phyloP scores from a whole-genome alignment of 2,888 invertebrate species.

The Gastrophysa polygoni region DNA sequence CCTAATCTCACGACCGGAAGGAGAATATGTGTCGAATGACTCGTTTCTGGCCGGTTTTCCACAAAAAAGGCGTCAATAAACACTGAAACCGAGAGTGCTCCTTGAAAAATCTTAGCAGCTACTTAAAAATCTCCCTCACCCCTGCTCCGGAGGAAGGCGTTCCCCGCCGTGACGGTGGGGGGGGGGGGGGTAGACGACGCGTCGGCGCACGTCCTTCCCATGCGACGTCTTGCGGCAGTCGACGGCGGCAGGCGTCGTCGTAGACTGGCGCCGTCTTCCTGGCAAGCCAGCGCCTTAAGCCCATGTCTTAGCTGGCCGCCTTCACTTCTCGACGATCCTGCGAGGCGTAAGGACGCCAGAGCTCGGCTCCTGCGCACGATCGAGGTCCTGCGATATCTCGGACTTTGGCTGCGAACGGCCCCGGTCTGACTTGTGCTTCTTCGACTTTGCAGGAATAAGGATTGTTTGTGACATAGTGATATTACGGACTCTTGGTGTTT shows the following conservation, averaged over 20 bases:
- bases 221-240: conserved; percentile 60
- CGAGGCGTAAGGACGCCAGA: conserved; percentile 56
- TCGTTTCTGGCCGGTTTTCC: no score
- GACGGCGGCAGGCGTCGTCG: conserved; percentile 59
- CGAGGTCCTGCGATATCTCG: conserved; percentile 33
- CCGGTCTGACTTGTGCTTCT: background rate
- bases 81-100: conserved; percentile 48
- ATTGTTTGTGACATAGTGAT: conserved; percentile 17
- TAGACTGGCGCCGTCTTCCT: conserved; percentile 57
- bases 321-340: conserved; percentile 59
- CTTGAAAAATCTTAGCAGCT: conserved; percentile 59
- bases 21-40: no score
- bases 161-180: conserved; percentile 43
- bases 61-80: conserved; percentile 28
- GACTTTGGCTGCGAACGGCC: no score
- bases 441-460: conserved; percentile 15
- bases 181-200: conserved; percentile 48
- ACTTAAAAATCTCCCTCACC: conserved; percentile 59
- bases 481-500: conserved; percentile 20
- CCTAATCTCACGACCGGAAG: no score
- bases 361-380: conserved; percentile 3
- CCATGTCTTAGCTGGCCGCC: conserved; percentile 57
- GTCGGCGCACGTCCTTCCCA: conserved; percentile 55
- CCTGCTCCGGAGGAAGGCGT: conserved; percentile 56
- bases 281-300: conserved; percentile 56